Conservation (phyloP, 1,140 invertebrate genomes). For the Ooceraea biroi region DNA sequence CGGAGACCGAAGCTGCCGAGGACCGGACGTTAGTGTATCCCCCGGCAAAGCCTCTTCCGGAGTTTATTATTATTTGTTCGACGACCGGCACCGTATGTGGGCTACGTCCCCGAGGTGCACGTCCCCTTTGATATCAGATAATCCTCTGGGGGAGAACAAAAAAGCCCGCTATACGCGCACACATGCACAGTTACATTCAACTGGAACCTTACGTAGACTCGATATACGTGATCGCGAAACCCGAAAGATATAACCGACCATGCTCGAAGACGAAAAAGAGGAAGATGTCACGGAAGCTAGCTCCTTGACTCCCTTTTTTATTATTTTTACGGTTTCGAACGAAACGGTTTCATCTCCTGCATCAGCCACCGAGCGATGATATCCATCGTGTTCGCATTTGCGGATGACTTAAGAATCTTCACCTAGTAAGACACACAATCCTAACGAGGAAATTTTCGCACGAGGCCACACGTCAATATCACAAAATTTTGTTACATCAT, state of each 20-base stretch:
- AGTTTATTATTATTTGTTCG: conserved; percentile 73
- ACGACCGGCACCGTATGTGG: conserved; percentile 48
- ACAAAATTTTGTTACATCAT: neutral
- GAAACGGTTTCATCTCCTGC: conserved; percentile 56
- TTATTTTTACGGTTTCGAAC: conserved; percentile 57
- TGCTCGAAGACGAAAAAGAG: conserved; percentile 15
- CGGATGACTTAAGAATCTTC: conserved; percentile 47
- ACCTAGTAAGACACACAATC: neutral
- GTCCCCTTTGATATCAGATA: conserved; percentile 64
- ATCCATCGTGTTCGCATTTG: neutral
- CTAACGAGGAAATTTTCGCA: conserved; percentile 21
- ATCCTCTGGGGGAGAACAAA: conserved; percentile 54
- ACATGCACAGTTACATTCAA: neutral
- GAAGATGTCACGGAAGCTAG: neutral
- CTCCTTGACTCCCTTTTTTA: conserved; percentile 46
- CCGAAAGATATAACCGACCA: conserved; percentile 40
- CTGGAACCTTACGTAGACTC: neutral
- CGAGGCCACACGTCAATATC: neutral
- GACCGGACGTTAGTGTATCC: conserved; percentile 46
- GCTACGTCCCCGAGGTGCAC: conserved; percentile 52
- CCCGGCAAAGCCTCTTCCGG: conserved; percentile 50
- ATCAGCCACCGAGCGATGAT: conserved; percentile 1
- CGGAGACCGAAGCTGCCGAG: neutral
- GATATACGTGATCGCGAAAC: conserved; percentile 12
- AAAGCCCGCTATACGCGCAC: conserved; percentile 8